Conservation (phyloP, 2,888 invertebrate species). For the Stenodera caucasica region DNA sequence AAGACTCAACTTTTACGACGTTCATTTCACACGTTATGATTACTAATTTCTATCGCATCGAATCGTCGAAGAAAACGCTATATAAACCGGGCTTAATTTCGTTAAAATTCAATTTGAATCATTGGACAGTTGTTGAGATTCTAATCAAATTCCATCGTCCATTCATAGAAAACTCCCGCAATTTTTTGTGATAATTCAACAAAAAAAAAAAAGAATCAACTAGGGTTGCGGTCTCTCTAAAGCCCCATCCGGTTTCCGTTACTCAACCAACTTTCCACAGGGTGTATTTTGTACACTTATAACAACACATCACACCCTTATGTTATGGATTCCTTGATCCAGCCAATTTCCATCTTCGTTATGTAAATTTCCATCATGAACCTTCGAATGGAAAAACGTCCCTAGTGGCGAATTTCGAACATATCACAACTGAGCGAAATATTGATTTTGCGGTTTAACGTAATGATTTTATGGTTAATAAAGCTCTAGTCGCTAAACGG, state of each 20-base stretch:
- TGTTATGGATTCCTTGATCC: constrained; percentile 1
- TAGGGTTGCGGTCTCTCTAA: too few species aligned
- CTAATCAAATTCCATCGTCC: too few species aligned
- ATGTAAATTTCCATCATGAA: neutral
- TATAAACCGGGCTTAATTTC: neutral
- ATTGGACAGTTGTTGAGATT: too few species aligned
- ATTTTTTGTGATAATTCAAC: too few species aligned
- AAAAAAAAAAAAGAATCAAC: too few species aligned
- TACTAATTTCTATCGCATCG: constrained; percentile 8
- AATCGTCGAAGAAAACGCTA: neutral
- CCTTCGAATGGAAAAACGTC: neutral
- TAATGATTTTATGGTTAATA: too few species aligned
- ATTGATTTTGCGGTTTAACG: too few species aligned
- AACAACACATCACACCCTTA: neutral
- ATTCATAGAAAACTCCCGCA: too few species aligned
- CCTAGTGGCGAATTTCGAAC: neutral
- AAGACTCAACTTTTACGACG: neutral
- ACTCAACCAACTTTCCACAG: neutral
- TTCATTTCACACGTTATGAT: constrained; percentile 7
- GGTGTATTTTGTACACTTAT: neutral
- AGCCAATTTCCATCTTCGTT: neutral
- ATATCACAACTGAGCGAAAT: too few species aligned
- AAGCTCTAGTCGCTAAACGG: too few species aligned
- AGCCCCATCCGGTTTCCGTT: too few species aligned
- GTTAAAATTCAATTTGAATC: neutral